phyloP scores from a whole-genome alignment of 1,140 invertebrate species.

The Centruroides vittatus region DNA sequence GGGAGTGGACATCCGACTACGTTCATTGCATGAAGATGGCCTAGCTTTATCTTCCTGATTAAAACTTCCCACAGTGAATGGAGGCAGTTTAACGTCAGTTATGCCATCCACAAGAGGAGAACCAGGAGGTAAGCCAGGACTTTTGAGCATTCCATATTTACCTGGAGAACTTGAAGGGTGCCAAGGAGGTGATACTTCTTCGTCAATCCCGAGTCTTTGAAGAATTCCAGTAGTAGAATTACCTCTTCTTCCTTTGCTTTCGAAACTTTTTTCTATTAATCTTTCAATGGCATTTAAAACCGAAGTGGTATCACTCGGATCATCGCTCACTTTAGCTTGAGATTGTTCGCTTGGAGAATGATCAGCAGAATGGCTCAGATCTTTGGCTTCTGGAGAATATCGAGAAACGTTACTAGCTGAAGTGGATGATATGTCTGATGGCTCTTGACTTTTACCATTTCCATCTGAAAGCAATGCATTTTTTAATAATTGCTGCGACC shows the following conservation, averaged over 20 bases:
- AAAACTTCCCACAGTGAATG: too few species aligned
- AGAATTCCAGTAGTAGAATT: slow-evolving; percentile 57
- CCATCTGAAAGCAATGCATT: background rate
- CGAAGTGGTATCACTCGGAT: slow-evolving; percentile 29
- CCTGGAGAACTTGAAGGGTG: slow-evolving; percentile 5
- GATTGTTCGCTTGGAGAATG: too few species aligned
- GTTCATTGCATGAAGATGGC: background rate
- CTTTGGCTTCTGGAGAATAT: background rate
- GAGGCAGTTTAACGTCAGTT: too few species aligned
- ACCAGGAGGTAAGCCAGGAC: too few species aligned
- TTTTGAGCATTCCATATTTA: too few species aligned
- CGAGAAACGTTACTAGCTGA: background rate
- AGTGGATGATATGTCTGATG: background rate
- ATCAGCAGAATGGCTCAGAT: background rate
- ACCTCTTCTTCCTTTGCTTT: slow-evolving; percentile 47
- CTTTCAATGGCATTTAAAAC: slow-evolving; percentile 93
- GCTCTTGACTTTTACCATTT: background rate
- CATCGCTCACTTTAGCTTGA: background rate
- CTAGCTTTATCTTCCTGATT: too few species aligned
- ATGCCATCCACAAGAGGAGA: too few species aligned
- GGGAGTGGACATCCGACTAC: background rate
- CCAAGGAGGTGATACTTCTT: slow-evolving; percentile 30
- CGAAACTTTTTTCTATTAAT: slow-evolving; percentile 92
- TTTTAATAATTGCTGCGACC: background rate
- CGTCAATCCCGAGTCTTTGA: slow-evolving; percentile 78